Evolutionary conservation across 2,797 vertebrate genomes (phyloP), one percentile per base, ranked within the genome.

Genomic region (Enteromius treurensis): DNA sequence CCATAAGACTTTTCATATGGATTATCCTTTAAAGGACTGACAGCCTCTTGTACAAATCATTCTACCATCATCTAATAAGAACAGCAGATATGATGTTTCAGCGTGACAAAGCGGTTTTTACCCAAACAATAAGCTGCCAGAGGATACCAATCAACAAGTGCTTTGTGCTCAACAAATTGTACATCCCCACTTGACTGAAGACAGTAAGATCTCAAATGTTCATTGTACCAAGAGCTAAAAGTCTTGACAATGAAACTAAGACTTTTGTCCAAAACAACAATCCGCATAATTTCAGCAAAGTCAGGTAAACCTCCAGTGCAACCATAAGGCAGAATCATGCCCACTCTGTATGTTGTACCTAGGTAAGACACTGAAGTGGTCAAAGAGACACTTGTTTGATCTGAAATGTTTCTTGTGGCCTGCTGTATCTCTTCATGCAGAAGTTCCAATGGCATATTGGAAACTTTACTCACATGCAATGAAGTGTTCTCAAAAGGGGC

Each of bases 381-480:
- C 42, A 90, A 76, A 65, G 79, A 55, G 58, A 88, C 88, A 82
- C 11, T 79, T 65, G 51, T 75, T 73, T 87, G 69, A 82, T 80
- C 26, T 86, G 82, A 37, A 40, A 88, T 19, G 2, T 82, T 87
- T 69, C 29, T 85, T 87, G 85, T 79, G 17, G 83, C 47, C 76
- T 84, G 23, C 81, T 90, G 85, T 80, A 90, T 83, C 32, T 88
- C 84, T 53, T 21, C 10, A 89, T 89, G 73, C 55, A 90, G 81
- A 32, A 90, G 69, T 74, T 87, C 32, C 15, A 90, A 40, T 78
- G 83, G 74, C 34, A 89, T 26, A 5, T 13, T 77, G 32, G 81
- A 86, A 75, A 88, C 65, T 87, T 87, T 88, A 65, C 65, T 45
- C 9, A 86, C 77, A 84, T 76, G 58, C 69, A 87, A 51, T n/a